Base-by-base conservation (phyloP, 2,888 invertebrate species). In the Bhutanitis thaidina region DNA sequence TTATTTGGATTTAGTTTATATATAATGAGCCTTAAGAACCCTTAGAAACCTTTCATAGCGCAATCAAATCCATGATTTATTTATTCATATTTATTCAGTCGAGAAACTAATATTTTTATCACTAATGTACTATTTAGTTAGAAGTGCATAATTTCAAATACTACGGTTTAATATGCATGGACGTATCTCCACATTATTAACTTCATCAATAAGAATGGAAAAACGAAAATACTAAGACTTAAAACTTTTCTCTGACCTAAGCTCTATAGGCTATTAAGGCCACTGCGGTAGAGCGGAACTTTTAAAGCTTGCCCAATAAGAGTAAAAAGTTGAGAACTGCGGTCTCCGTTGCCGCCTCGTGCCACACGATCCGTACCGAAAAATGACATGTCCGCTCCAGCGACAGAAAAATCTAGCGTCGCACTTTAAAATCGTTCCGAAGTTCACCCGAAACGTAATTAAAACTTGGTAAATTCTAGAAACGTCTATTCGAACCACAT, bases 321-420 rank as follows among this genome's bases (percentile, higher is more conserved):
- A 52, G 36, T 32, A 49, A 53, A 59, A 67, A 64, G 60, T 60
- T 53, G 47, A n/a, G 46, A 49, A 44, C 59, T 53, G 57, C 58
- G 54, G 59, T 49, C 57, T 52, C 43, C 52, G 52, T 12, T 34
- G 34, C 34, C 58, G 59, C 45, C 52, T 54, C 52, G 55, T 55
- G 52, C 57, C 51, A 57, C 38, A 12, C 45, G 41, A 40, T 49
- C 30, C 47, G 44, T 51, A 50, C 54, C 59, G 55, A 65, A 67
- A 65, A 65, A 61, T 65, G 59, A 65, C 65, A 69, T 60, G 55
- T 64, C 54, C 57, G 48, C 46, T 45, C 36, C 49, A 45, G 37
- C 34, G 34, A 34, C 34, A 12, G 34, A 34, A 34, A 34, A 34
- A 44, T 35, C 44, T 49, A 34, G 37, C 43, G 39, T 7, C 38